These are phyloP conservation scores for Villa cingulata DNA, from an alignment of 2,888 invertebrate genomes.

Conservation along the genomic window DNA sequence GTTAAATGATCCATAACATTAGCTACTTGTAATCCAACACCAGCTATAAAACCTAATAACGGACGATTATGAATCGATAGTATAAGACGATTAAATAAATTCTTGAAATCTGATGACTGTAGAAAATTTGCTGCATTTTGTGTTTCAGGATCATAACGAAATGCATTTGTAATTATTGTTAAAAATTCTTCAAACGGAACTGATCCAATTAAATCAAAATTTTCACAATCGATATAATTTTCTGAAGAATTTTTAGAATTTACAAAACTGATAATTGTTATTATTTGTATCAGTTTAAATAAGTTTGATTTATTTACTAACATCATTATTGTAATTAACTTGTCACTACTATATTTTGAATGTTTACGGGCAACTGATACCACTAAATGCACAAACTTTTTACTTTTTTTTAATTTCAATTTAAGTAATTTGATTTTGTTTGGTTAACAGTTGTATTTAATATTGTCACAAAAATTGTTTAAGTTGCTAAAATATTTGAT, in stretches of 20 bases:
- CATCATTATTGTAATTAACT: too few species aligned
- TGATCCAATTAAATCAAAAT: constrained; percentile 1
- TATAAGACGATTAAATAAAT: neutral
- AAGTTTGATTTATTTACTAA: too few species aligned
- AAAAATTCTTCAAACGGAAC: neutral
- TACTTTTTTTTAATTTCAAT: too few species aligned
- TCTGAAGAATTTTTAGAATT: neutral
- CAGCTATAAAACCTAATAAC: neutral
- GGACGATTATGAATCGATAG: neutral
- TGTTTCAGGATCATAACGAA: neutral
- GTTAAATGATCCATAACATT: neutral
- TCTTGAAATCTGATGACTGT: neutral
- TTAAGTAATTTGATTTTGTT: too few species aligned
- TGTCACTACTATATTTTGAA: too few species aligned
- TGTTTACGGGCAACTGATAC: too few species aligned
- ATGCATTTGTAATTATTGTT: neutral
- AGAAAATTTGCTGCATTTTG: neutral
- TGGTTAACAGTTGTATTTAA: too few species aligned
- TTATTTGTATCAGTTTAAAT: too few species aligned
- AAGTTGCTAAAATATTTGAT: too few species aligned
- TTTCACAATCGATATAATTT: neutral
- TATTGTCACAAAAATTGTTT: too few species aligned
- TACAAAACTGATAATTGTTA: neutral
- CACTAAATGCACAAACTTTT: too few species aligned
- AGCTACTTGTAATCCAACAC: neutral